These are phyloP conservation scores for Tokudaia muenninki DNA, from an alignment of 2,797 vertebrate genomes.

Conservation along the genomic window DNA sequence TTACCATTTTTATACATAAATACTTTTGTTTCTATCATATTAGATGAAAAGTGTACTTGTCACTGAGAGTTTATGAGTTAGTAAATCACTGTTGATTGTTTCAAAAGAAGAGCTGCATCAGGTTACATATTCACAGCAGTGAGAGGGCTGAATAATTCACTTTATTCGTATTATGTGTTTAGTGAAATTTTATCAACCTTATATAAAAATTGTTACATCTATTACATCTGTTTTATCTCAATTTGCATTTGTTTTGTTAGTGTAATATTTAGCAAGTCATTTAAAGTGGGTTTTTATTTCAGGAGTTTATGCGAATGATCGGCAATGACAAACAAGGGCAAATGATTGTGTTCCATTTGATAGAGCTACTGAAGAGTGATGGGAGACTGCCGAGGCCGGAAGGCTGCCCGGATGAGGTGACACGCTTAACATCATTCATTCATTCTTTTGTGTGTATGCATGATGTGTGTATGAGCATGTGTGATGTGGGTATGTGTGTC, in stretches of 20 bases:
- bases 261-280: conserved; percentile 27
- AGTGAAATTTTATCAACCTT: conserved; percentile 26
- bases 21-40: conserved; percentile 42
- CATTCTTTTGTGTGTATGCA: neutral
- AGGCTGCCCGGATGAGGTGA: conserved; percentile 94
- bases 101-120: conserved; percentile 42
- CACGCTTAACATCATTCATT: neutral
- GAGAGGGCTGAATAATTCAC: neutral
- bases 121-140: neutral
- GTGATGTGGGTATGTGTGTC: neutral
- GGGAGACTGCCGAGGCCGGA: conserved; percentile 94
- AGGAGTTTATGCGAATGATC: conserved; percentile 99
- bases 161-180: neutral
- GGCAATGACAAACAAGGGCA: conserved; percentile 98
- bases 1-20: neutral
- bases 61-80: conserved; percentile 25
- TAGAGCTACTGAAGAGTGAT: conserved; percentile 94
- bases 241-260: conserved; percentile 18
- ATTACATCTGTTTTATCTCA: conserved; percentile 19
- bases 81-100: conserved; percentile 16
- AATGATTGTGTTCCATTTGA: conserved; percentile 99
- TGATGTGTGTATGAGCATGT: neutral
- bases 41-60: conserved; percentile 57
- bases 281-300: conserved; percentile 79
- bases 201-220: conserved; percentile 9